phyloP scores from a whole-genome alignment of 2,797 vertebrate genomes.

The Nyctalus aviator region DNA sequence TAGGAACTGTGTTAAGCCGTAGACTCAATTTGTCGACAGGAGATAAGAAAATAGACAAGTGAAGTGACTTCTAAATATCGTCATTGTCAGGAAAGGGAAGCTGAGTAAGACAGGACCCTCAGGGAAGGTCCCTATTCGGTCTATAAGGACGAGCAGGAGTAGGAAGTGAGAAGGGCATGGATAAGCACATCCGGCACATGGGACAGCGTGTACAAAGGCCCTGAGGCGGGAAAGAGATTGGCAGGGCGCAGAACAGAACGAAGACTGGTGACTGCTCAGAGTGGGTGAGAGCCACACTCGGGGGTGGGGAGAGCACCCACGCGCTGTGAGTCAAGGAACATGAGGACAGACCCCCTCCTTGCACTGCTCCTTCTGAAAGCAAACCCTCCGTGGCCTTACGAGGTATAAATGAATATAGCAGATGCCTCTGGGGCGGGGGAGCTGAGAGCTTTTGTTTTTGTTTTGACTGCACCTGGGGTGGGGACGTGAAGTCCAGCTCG shows the following conservation, averaged over 20 bases:
- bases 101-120: background rate
- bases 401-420: background rate
- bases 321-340: background rate
- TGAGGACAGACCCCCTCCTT: background rate
- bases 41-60: background rate
- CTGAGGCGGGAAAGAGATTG: background rate
- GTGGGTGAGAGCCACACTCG: background rate
- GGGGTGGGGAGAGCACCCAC: background rate
- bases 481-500: background rate
- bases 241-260: background rate
- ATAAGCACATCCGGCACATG: fast-evolving
- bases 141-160: background rate
- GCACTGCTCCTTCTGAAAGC: background rate
- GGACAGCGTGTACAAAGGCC: background rate
- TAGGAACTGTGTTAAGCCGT: background rate
- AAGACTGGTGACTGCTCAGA: background rate
- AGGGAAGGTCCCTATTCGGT: background rate
- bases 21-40: background rate
- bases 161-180: background rate
- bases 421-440: background rate
- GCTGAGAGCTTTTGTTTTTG: background rate
- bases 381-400: background rate
- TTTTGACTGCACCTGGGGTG: background rate
- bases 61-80: background rate
- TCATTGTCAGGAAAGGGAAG: background rate